Conservation (phyloP, 2,113 vertebrate genomes). For the Cottus gobio region DNA sequence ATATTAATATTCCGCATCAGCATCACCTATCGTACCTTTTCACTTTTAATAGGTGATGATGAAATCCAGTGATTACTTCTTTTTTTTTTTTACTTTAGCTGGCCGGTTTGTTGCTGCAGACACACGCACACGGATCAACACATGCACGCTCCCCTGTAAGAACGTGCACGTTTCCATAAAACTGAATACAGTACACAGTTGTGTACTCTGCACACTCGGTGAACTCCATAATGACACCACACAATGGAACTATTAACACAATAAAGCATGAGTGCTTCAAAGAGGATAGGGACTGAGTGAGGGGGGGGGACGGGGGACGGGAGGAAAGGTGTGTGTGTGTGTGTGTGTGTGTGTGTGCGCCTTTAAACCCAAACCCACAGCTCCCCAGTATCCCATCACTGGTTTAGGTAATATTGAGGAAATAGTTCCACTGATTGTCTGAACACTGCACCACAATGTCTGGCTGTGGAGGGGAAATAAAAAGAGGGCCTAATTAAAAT, state of each 20-base stretch:
- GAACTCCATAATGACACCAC: constrained; percentile 41
- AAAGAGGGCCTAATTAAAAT: constrained; percentile 78
- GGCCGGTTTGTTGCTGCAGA: not conserved
- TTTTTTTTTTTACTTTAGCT: not conserved
- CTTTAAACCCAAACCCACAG: constrained; percentile 51
- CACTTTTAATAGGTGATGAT: not conserved
- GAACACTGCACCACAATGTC: constrained; percentile 63
- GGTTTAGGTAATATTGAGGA: constrained; percentile 53
- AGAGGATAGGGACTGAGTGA: not conserved
- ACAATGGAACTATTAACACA: constrained; percentile 46
- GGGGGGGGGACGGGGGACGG: not conserved
- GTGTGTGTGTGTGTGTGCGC: not conserved
- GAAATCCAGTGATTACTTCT: not conserved
- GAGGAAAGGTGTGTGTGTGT: not conserved
- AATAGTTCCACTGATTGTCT: constrained; percentile 66
- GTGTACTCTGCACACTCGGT: constrained; percentile 25
- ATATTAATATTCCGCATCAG: not conserved
- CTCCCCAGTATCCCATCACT: constrained; percentile 54
- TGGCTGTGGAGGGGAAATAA: constrained; percentile 68
- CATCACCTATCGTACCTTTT: not conserved
- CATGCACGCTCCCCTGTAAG: not conserved
- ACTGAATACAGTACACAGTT: constrained; percentile 6
- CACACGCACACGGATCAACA: not conserved
- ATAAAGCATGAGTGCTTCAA: constrained; percentile 35
- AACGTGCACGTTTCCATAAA: constrained; percentile 1